These are phyloP conservation scores for Campoletis raptor DNA, from an alignment of 2,888 invertebrate genomes.

Conservation along the genomic window DNA sequence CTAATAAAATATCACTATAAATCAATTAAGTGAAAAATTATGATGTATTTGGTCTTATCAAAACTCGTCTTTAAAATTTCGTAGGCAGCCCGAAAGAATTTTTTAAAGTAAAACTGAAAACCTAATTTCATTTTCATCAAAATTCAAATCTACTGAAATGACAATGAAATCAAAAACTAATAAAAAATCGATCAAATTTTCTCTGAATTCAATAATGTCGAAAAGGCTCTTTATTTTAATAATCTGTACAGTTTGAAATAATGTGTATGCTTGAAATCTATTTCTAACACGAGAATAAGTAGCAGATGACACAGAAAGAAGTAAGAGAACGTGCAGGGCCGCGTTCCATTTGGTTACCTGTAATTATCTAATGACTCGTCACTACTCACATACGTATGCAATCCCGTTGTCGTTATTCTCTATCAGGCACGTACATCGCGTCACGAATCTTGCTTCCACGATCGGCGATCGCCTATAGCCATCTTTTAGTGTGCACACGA, in stretches of 20 bases:
- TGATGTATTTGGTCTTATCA: too few species aligned
- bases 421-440: constrained; percentile 75
- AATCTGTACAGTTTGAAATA: neutral
- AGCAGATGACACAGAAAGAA: constrained; percentile 20
- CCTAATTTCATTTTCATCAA: too few species aligned
- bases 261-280: neutral
- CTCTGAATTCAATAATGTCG: neutral
- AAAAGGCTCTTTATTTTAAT: neutral
- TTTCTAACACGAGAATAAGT: neutral
- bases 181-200: neutral
- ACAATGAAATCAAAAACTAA: neutral
- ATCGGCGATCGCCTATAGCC: constrained; percentile 65
- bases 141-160: neutral
- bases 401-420: constrained; percentile 43
- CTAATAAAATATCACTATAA: neutral
- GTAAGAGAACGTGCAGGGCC: constrained; percentile 8
- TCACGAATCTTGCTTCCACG: constrained; percentile 74
- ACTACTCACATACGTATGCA: constrained; percentile 45
- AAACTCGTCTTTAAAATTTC: neutral
- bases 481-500: constrained; percentile 68
- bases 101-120: too few species aligned
- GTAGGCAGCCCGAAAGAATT: too few species aligned
- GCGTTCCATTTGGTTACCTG: constrained; percentile 59
- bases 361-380: constrained; percentile 64
- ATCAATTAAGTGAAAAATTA: too few species aligned